Evolutionary conservation across 1,140 invertebrate genomes (phyloP).

Genomic region (Drosophila busckii): DNA sequence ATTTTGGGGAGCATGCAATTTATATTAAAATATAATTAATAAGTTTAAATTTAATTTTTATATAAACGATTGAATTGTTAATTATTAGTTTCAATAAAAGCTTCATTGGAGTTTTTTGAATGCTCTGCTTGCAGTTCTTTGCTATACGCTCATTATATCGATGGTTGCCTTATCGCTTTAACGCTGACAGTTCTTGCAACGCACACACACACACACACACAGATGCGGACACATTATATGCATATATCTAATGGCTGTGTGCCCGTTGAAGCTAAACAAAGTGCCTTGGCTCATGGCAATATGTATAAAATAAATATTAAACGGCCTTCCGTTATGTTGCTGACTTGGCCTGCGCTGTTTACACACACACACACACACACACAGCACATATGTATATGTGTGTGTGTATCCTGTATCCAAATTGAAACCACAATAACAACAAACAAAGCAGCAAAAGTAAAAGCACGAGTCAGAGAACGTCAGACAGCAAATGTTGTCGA

Average conservation of each 20-base stretch:
- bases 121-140: no score
- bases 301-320: conserved; percentile 74
- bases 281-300: conserved; percentile 15
- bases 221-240: no score
- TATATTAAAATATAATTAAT: no score
- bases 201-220: no score
- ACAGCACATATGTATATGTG: conserved; percentile 4
- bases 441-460: conserved; percentile 35
- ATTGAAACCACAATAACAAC: conserved; percentile 74
- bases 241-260: conserved; percentile 14
- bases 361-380: not conserved
- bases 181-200: no score
- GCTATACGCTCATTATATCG: no score
- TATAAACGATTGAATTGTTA: no score
- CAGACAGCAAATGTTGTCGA: conserved; percentile 3
- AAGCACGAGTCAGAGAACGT: not conserved
- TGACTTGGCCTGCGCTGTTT: conserved; percentile 19
- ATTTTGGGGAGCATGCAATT: no score
- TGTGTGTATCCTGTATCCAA: conserved; percentile 50
- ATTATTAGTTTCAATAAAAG: no score
- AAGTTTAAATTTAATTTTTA: no score
- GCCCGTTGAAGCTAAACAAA: conserved; percentile 8
- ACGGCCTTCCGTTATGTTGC: conserved; percentile 52
- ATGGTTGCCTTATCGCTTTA: no score
- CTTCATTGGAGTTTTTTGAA: no score